These are phyloP conservation scores for Meiosimyza platycephala DNA, from an alignment of 2,888 invertebrate species.

Conservation along the genomic window DNA sequence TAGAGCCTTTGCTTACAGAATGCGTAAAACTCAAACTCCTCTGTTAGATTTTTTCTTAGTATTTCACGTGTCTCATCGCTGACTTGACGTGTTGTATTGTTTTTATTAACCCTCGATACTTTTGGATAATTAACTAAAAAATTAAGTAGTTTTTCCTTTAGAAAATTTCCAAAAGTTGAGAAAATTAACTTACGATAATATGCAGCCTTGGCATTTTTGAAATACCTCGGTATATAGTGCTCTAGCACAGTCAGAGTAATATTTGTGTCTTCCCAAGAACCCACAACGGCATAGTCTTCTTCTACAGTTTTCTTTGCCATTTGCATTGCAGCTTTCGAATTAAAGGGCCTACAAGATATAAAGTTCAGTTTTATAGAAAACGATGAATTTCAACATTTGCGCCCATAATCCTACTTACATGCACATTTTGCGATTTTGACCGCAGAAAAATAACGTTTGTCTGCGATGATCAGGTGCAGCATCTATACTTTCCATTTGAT, in stretches of 20 bases:
- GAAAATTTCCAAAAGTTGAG: too few species aligned
- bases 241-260: conserved; percentile 82
- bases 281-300: conserved; percentile 84
- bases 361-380: conserved; percentile 1
- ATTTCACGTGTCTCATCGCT: conserved; percentile 83
- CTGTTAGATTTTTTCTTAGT: conserved; percentile 82
- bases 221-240: conserved; percentile 82
- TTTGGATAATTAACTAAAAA: conserved; percentile 23
- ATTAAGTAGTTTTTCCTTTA: not conserved
- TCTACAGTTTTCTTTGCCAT: conserved; percentile 83
- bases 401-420: conserved; percentile 70
- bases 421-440: conserved; percentile 81
- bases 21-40: conserved; percentile 87
- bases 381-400: not conserved
- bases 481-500: conserved; percentile 82
- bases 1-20: conserved; percentile 85
- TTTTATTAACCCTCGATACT: conserved; percentile 62
- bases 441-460: conserved; percentile 89
- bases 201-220: conserved; percentile 76
- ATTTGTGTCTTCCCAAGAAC: conserved; percentile 85
- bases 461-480: conserved; percentile 84
- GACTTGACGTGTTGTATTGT: conserved; percentile 78
- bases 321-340: conserved; percentile 80
- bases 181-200: conserved; percentile 86
- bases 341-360: conserved; percentile 75